Evolutionary conservation across 2,888 invertebrate species (phyloP).

Genomic region (Heliconius ethilla): DNA sequence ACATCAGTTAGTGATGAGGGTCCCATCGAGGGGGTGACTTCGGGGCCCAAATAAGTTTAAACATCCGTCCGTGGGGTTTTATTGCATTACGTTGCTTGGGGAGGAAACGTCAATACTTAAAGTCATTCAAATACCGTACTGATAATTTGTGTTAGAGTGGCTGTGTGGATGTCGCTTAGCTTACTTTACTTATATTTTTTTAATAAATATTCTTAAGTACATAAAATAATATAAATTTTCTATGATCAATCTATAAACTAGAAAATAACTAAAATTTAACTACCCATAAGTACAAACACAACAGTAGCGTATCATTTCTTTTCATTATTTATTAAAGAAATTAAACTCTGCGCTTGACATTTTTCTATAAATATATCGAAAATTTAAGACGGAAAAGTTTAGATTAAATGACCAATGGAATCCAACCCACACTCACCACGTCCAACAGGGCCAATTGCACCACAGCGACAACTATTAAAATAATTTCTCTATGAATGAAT

Average conservation of each 20-base stretch:
- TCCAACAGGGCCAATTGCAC: background rate
- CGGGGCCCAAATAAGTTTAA: slow-evolving; percentile 50
- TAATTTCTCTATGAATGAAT: slow-evolving; percentile 25
- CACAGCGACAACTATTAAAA: background rate
- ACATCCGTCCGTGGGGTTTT: slow-evolving; percentile 49
- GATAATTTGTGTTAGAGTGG: slow-evolving; percentile 10
- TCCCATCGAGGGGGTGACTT: slow-evolving; percentile 38
- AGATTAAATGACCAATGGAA: too few relatives aligned
- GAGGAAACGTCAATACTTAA: slow-evolving; percentile 40
- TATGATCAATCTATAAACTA: too few relatives aligned
- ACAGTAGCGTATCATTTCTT: background rate
- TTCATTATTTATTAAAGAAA: background rate
- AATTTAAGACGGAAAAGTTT: background rate
- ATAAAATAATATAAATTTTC: background rate
- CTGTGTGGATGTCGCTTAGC: background rate
- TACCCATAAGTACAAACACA: too few relatives aligned
- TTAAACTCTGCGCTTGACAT: background rate
- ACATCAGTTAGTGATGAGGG: slow-evolving; percentile 24
- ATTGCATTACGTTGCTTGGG: slow-evolving; percentile 48
- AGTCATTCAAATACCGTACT: slow-evolving; percentile 24
- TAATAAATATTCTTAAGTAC: background rate
- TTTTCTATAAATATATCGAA: background rate
- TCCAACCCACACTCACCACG: background rate
- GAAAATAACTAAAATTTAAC: too few relatives aligned
- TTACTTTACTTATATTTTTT: too few relatives aligned